These are phyloP conservation scores for Amiota mariae DNA, from an alignment of 2,888 invertebrate genomes.

Conservation along the genomic window DNA sequence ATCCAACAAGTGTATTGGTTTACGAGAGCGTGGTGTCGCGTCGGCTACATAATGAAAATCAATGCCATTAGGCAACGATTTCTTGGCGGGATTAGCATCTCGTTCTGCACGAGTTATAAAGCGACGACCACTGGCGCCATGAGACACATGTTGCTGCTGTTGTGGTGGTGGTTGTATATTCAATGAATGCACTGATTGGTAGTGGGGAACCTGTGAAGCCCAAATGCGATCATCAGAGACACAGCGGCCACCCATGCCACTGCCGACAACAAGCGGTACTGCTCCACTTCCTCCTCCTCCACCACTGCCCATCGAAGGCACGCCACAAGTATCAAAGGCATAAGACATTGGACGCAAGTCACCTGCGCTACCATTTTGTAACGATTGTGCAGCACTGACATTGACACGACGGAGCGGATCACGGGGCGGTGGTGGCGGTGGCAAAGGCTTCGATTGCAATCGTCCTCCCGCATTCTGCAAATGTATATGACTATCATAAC, in stretches of 20 bases:
- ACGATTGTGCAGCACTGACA: conserved; percentile 58
- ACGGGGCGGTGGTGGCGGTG: conserved; percentile 87
- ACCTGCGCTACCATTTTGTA: conserved; percentile 57
- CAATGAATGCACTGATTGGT: conserved; percentile 69
- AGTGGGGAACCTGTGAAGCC: conserved; percentile 66
- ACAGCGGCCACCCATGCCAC: conserved; percentile 65
- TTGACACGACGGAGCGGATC: conserved; percentile 79
- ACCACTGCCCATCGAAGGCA: conserved; percentile 38
- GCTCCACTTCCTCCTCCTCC: background rate
- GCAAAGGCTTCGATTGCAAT: conserved; percentile 73
- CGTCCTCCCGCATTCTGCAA: conserved; percentile 63
- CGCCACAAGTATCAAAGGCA: conserved; percentile 74
- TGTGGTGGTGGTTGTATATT: conserved; percentile 48
- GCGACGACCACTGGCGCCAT: conserved; percentile 55
- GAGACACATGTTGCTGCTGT: conserved; percentile 51
- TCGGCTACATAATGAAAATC: conserved; percentile 82
- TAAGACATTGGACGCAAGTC: conserved; percentile 75
- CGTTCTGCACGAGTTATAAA: conserved; percentile 70
- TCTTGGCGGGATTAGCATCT: conserved; percentile 65
- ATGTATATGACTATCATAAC: conserved; percentile 72
- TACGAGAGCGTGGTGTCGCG: conserved; percentile 81
- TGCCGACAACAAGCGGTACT: background rate
- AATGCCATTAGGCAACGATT: conserved; percentile 69
- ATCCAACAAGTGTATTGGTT: conserved; percentile 79
- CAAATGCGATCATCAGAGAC: conserved; percentile 73